A percentile compares a stretch with the other conserved stretches of the same genome.
Conservation (phyloP, 2,113 vertebrate species). For the Callipepla californica region DNA sequence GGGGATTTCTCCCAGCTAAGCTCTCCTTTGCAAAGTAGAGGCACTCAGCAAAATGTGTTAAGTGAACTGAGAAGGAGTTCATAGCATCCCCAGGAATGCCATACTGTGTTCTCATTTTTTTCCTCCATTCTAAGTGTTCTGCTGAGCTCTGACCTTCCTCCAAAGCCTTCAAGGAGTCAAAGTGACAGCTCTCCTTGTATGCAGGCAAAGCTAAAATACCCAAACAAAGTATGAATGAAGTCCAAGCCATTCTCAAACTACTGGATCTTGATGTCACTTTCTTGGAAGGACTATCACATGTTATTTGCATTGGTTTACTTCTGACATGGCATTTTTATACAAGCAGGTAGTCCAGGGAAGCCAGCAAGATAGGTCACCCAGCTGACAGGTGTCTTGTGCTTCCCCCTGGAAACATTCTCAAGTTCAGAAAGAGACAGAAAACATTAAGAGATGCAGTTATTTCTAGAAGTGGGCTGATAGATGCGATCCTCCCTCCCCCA, state of each 20-base stretch:
- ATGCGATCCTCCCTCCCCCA: neutral
- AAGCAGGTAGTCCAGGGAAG: neutral
- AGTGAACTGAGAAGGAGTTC: rapidly evolving
- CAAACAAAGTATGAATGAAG: neutral
- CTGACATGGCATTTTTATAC: neutral
- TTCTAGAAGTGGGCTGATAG: neutral
- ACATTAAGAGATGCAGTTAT: neutral
- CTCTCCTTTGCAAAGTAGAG: neutral
- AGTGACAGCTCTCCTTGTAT: neutral
- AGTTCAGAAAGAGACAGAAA: neutral
- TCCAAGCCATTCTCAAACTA: neutral
- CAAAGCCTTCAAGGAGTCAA: neutral
- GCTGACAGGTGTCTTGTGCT: neutral
- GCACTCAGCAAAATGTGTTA: neutral
- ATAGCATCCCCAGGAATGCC: neutral
- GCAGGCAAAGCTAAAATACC: neutral
- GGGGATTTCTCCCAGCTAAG: neutral
- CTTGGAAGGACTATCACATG: neutral
- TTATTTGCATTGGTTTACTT: neutral
- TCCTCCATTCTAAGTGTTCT: neutral
- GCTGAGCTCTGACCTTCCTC: neutral
- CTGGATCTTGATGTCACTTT: neutral
- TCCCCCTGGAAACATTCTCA: neutral
- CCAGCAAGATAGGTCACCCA: neutral
- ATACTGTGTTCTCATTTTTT: neutral